These are phyloP conservation scores for Hybognathus amarus DNA, from an alignment of 2,797 vertebrate species.

Conservation along the genomic window DNA sequence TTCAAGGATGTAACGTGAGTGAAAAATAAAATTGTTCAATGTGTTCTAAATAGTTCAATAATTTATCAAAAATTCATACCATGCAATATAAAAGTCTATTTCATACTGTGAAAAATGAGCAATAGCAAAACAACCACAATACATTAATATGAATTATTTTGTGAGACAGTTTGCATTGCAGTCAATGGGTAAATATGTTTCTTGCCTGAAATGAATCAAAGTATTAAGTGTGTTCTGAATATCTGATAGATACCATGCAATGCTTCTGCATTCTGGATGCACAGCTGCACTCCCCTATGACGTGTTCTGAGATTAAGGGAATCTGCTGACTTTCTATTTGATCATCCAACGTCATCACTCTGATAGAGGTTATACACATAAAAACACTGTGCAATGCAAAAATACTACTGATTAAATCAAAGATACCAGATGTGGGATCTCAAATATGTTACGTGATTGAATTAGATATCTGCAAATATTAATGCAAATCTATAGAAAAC, in stretches of 20 bases:
- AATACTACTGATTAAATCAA: not conserved
- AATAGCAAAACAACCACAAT: not conserved
- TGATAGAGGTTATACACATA: not conserved
- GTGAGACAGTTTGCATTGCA: not conserved
- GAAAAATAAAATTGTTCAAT: not conserved
- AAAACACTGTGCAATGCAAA: not conserved
- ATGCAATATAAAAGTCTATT: not conserved
- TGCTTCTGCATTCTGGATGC: not conserved
- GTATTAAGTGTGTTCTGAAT: not conserved
- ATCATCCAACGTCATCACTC: slow-evolving; percentile 15
- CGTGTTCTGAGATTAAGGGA: not conserved
- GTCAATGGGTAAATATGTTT: not conserved
- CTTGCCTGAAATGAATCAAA: not conserved
- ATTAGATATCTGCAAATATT: not conserved
- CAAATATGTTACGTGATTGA: not conserved
- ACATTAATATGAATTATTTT: not conserved
- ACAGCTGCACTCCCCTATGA: slow-evolving; percentile 1
- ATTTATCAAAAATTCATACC: not conserved
- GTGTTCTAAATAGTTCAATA: not conserved
- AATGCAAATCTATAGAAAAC: not conserved
- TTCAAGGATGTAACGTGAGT: not conserved
- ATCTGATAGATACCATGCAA: not conserved
- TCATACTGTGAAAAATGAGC: not conserved
- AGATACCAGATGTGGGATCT: not conserved
- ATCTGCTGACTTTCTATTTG: slow-evolving; percentile 13